A percentile compares a stretch with the other conserved stretches of the same genome.
Evolutionary conservation across 2,797 vertebrate genomes (phyloP).

Genomic region (Myotis vivesi): DNA sequence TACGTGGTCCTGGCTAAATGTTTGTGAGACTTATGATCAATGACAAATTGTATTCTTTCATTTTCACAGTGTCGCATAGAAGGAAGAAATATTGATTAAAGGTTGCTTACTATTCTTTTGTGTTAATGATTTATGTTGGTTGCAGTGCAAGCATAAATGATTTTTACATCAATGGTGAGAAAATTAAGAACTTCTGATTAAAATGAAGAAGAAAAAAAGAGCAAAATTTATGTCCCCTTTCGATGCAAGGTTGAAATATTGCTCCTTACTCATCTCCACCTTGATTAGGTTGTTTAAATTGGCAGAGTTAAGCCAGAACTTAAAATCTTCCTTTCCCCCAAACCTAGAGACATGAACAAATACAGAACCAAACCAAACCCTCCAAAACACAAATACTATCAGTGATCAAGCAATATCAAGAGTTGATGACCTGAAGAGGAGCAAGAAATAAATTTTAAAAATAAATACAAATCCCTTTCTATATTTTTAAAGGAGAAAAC

Average conservation of each 20-base stretch:
- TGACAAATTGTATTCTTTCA: conserved; percentile 3
- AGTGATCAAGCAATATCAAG: background rate
- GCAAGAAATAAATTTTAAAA: background rate
- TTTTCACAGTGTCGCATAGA: background rate
- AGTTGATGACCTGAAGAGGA: background rate
- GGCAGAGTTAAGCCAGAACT: background rate
- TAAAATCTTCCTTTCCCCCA: background rate
- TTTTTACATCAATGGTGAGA: conserved; percentile 39
- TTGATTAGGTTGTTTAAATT: background rate
- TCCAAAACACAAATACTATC: background rate
- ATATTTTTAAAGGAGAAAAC: background rate
- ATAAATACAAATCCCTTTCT: background rate
- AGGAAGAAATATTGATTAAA: conserved; percentile 51
- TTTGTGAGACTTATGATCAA: background rate
- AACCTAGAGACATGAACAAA: background rate
- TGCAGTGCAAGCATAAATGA: conserved; percentile 35
- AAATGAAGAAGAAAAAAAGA: background rate
- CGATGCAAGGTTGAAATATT: background rate
- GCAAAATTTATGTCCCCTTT: conserved; percentile 42
- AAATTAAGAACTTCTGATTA: conserved; percentile 63
- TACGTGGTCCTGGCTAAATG: background rate
- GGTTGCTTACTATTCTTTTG: conserved; percentile 38
- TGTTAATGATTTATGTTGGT: conserved; percentile 67
- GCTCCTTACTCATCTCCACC: background rate
- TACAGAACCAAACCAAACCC: background rate